Conservation (phyloP, 2,113 vertebrate genomes). For the Nibea albiflora region DNA sequence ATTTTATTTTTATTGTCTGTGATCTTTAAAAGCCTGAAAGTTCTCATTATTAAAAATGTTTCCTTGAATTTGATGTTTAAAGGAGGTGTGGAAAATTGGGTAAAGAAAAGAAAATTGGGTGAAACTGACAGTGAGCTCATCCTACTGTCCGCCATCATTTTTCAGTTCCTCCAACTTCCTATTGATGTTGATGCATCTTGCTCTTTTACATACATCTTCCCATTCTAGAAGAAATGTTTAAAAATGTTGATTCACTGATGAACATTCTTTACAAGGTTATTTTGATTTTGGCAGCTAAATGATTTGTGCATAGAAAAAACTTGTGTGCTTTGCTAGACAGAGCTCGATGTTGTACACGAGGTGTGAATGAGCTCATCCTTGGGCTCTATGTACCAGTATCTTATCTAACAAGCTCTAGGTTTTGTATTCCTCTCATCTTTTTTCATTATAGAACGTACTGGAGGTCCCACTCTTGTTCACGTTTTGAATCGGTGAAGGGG, state of each 20-base stretch:
- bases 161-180: not conserved
- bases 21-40: too few species aligned
- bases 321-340: conserved; percentile 6
- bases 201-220: not conserved
- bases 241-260: not conserved
- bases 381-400: not conserved
- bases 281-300: not conserved
- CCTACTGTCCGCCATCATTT: too few species aligned
- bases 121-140: not conserved
- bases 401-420: not conserved
- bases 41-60: too few species aligned
- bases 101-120: too few species aligned
- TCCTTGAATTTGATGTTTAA: too few species aligned
- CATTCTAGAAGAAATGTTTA: not conserved
- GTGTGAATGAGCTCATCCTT: conserved; percentile 34
- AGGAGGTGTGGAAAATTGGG: too few species aligned
- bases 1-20: too few species aligned
- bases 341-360: not conserved
- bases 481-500: conserved; percentile 24
- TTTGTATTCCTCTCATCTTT: conserved; percentile 20
- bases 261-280: not conserved
- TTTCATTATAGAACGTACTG: conserved; percentile 4
- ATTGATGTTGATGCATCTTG: not conserved
- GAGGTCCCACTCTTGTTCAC: conserved; percentile 35
- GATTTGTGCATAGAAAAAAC: not conserved